These are phyloP conservation scores for Cheiracanthium punctorium DNA, from an alignment of 2,888 invertebrate species.

Conservation along the genomic window DNA sequence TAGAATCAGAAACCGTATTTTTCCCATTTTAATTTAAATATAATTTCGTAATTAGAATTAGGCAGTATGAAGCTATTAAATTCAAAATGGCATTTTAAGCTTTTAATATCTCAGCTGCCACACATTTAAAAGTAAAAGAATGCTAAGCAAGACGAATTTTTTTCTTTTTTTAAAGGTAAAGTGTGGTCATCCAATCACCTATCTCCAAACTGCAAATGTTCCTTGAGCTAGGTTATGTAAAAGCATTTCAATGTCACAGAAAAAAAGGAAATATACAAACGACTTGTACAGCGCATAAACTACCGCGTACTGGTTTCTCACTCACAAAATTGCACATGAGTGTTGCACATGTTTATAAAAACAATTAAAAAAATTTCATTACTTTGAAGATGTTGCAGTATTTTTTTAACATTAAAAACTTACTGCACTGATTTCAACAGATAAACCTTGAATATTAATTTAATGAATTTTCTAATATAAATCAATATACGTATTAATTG, in stretches of 20 bases:
- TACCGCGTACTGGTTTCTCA: not conserved
- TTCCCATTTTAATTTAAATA: too few relatives aligned
- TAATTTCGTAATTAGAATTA: too few relatives aligned
- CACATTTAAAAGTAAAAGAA: too few relatives aligned
- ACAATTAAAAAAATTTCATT: slow-evolving; percentile 11
- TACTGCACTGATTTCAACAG: not conserved
- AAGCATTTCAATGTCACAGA: slow-evolving; percentile 24
- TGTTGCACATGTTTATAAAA: not conserved
- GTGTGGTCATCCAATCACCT: slow-evolving; percentile 32
- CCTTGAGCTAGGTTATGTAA: slow-evolving; percentile 17
- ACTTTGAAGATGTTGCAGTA: slow-evolving; percentile 13
- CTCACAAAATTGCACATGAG: slow-evolving; percentile 17
- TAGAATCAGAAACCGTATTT: too few relatives aligned
- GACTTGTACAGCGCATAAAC: slow-evolving; percentile 3
- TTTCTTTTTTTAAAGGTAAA: not conserved
- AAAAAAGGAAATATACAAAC: slow-evolving; percentile 22
- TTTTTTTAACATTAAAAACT: not conserved
- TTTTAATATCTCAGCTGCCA: too few relatives aligned
- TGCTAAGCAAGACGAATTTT: not conserved
- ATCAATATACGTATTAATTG: not conserved
- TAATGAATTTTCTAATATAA: not conserved
- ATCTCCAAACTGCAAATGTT: slow-evolving; percentile 2
- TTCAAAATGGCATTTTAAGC: too few relatives aligned
- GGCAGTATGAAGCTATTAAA: too few relatives aligned
- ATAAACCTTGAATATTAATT: not conserved